phyloP scores from a whole-genome alignment of 1,140 invertebrate species.

The Drosophila ficusphila region DNA sequence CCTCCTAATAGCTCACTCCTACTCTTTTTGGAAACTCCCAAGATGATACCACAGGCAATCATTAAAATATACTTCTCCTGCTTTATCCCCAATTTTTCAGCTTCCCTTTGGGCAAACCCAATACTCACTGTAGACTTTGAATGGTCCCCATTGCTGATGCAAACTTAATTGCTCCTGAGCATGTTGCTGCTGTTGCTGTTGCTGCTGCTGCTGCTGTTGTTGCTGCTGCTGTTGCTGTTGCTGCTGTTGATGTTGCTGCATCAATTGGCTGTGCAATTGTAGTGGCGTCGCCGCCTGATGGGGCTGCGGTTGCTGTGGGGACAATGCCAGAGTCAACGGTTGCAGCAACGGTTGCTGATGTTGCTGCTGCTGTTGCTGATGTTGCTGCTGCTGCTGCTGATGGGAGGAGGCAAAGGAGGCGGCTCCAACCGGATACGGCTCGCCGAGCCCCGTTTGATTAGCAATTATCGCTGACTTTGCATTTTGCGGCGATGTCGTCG shows the following conservation, averaged over 20 bases:
- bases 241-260: slow-evolving; percentile 74
- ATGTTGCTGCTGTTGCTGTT: slow-evolving; percentile 65
- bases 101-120: slow-evolving; percentile 22
- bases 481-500: slow-evolving; percentile 76
- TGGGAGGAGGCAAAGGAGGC: slow-evolving; percentile 44
- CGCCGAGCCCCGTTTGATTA: slow-evolving; percentile 78
- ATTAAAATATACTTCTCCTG: slow-evolving; percentile 9
- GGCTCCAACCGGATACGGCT: slow-evolving; percentile 48
- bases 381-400: slow-evolving; percentile 80
- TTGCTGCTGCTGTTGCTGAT: slow-evolving; percentile 72
- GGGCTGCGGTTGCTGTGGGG: slow-evolving; percentile 74
- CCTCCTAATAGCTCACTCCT: not conserved
- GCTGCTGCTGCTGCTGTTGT: slow-evolving; percentile 57
- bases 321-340: slow-evolving; percentile 74
- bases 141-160: slow-evolving; percentile 83
- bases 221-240: slow-evolving; percentile 67
- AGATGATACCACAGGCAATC: not conserved
- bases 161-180: slow-evolving; percentile 75
- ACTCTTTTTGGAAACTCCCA: not conserved
- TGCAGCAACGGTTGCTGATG: slow-evolving; percentile 70
- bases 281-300: slow-evolving; percentile 59
- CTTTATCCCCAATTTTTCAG: not conserved
- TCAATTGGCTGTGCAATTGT: slow-evolving; percentile 77
- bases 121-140: slow-evolving; percentile 89
- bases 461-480: slow-evolving; percentile 82